Conservation (phyloP, 2,888 invertebrate species). For the Cetonia aurata region DNA sequence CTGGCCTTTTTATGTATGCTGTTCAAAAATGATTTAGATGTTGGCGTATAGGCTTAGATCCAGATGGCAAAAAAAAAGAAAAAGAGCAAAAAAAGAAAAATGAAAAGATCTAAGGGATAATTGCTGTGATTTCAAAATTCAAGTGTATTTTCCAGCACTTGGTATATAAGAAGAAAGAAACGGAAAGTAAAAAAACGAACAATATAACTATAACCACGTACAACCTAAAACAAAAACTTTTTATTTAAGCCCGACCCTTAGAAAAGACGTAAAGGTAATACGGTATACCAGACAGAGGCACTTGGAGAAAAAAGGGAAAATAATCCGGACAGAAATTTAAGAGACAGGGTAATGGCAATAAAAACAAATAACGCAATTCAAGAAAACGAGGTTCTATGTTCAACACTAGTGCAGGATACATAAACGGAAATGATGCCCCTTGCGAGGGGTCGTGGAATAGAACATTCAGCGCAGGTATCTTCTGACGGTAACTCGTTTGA, state of each 20-base stretch:
- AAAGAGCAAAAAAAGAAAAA: too few relatives aligned
- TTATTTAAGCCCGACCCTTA: background rate
- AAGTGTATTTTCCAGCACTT: too few relatives aligned
- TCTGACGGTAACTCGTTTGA: conserved; percentile 10
- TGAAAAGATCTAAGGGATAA: too few relatives aligned
- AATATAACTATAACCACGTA: background rate
- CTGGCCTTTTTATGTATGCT: too few relatives aligned
- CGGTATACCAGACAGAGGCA: background rate
- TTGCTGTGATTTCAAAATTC: too few relatives aligned
- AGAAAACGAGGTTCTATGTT: conserved; percentile 34
- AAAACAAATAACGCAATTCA: conserved; percentile 40
- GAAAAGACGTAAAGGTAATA: conserved; percentile 2
- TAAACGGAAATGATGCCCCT: conserved; percentile 27
- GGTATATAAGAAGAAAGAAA: too few relatives aligned
- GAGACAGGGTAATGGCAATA: conserved; percentile 35
- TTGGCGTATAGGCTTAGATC: too few relatives aligned
- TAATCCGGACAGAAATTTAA: conserved; percentile 39
- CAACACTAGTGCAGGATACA: conserved; percentile 26
- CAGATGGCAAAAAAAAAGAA: too few relatives aligned
- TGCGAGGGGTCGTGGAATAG: conserved; percentile 1
- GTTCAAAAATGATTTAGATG: too few relatives aligned
- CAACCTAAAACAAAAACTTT: background rate
- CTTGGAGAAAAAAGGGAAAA: conserved; percentile 23
- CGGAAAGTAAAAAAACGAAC: too few relatives aligned
- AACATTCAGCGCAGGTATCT: conserved; percentile 27